Conservation (phyloP, 1,140 invertebrate species). For the Aphelinus atriplicis region DNA sequence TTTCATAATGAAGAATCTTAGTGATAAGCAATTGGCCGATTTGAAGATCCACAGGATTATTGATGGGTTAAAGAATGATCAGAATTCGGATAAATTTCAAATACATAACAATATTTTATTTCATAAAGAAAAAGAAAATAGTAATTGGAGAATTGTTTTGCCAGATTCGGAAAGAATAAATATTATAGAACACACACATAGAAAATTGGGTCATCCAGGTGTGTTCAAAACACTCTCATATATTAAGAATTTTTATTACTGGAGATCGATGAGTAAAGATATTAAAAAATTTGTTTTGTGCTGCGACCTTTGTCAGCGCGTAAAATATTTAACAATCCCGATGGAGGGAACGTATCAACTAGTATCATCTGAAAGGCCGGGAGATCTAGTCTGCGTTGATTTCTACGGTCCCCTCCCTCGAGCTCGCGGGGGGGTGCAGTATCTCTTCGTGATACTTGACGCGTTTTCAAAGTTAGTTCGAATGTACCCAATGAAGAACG, state of each 20-base stretch:
- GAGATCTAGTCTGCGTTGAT: constrained; percentile 16
- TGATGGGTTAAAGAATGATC: not conserved
- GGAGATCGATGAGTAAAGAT: not conserved
- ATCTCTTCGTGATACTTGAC: constrained; percentile 27
- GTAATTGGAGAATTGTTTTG: constrained; percentile 6
- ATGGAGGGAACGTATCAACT: constrained; percentile 8
- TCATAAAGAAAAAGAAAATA: not conserved
- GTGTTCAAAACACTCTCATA: constrained; percentile 14
- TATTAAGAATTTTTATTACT: constrained; percentile 24
- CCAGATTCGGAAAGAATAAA: not conserved
- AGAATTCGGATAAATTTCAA: not conserved
- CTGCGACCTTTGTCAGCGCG: constrained; percentile 24
- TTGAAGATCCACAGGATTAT: too few relatives aligned
- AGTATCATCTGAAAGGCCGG: not conserved
- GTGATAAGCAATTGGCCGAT: not conserved
- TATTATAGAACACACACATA: constrained; percentile 7
- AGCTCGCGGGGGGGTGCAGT: constrained; percentile 15
- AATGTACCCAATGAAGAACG: constrained; percentile 16
- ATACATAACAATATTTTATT: constrained; percentile 14
- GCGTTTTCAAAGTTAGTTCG: constrained; percentile 12
- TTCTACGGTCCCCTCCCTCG: constrained; percentile 21
- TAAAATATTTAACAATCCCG: constrained; percentile 1
- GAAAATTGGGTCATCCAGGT: constrained; percentile 30
- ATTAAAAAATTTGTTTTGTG: constrained; percentile 13
- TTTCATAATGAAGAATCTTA: not conserved